Base-by-base conservation (phyloP, 2,113 vertebrate genomes). In the Sterrhoptilus dennistouni region DNA sequence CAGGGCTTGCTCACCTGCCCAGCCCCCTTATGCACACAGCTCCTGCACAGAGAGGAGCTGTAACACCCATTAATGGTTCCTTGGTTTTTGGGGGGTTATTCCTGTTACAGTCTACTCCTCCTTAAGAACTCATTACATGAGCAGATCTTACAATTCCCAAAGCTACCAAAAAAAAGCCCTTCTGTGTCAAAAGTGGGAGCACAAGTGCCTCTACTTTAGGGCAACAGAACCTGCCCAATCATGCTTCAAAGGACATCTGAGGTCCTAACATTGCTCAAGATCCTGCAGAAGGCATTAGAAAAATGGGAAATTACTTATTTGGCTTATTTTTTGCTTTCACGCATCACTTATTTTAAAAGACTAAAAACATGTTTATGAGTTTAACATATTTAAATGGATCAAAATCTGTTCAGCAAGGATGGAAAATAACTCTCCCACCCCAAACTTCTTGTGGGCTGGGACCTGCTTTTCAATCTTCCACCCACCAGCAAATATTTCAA, bases 351-450 rank as follows among this genome's bases (percentile, higher is more conserved):
- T 35, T 93, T 96, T 76, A 72, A 91, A 92, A 84, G 61, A 68
- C 71, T 75, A 93, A 92, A 94, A 88, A 63, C 82, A 77, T 80
- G 75, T 88, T 94, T 90, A 64, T 86, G 75, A 83, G 69, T 83
- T 81, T 81, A 90, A 92, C 70, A 65, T 87, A 85, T 78, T 94
- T 91, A 96, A 93, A 89, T 66, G 80, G 89, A 54, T 89, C 72
- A 77, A 93, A 96, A 95, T 90, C 94, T 93, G 96, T 95, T 96
- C 89, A 83, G 64, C 64, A 47, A 70, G 72, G 76, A 95, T 90
- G 83, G 83, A 96, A 80, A 96, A 90, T 88, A 93, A 66, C 80
- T 90, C 94, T 93, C 89, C 94, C 86, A 87, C 72, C 86, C 47
- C 65, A 92, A 93, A 71, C 80, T 87, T 94, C 83, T 83, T 60